phyloP scores from a whole-genome alignment of 2,888 invertebrate species.

The Xylophagus ater region DNA sequence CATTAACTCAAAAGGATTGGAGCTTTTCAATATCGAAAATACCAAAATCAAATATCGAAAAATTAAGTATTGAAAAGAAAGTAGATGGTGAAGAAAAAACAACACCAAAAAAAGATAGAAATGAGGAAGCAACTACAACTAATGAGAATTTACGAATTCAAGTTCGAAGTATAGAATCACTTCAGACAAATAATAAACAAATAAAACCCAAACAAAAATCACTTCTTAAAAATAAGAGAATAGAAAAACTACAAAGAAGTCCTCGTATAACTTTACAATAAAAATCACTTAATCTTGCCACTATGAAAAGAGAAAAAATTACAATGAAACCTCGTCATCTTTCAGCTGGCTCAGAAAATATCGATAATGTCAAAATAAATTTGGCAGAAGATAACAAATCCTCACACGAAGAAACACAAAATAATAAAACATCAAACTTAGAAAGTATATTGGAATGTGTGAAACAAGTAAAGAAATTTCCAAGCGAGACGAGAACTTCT shows the following conservation, averaged over 20 bases:
- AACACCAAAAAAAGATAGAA: too few species aligned
- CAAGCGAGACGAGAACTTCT: too few species aligned
- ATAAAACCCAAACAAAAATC: conserved; percentile 15
- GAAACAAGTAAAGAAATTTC: too few species aligned
- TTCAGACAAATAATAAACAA: conserved; percentile 28
- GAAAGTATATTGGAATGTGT: not conserved
- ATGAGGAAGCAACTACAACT: not conserved
- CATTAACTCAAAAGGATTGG: not conserved
- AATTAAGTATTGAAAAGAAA: conserved; percentile 2
- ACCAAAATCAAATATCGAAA: too few species aligned
- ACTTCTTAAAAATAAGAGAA: conserved; percentile 14
- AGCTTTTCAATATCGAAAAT: conserved; percentile 3
- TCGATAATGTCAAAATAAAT: conserved; percentile 37
- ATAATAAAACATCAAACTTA: not conserved
- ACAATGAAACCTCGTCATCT: conserved; percentile 23
- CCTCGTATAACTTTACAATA: conserved; percentile 13
- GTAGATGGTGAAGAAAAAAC: too few species aligned
- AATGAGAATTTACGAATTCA: not conserved
- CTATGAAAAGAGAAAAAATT: conserved; percentile 24
- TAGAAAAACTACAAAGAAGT: conserved; percentile 14
- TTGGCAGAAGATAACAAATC: not conserved
- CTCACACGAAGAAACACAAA: not conserved
- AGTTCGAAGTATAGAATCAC: conserved; percentile 24
- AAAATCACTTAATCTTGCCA: conserved; percentile 11
- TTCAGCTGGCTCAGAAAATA: conserved; percentile 19